Conservation (phyloP, 1,140 invertebrate species). For the Conus betulinus region DNA sequence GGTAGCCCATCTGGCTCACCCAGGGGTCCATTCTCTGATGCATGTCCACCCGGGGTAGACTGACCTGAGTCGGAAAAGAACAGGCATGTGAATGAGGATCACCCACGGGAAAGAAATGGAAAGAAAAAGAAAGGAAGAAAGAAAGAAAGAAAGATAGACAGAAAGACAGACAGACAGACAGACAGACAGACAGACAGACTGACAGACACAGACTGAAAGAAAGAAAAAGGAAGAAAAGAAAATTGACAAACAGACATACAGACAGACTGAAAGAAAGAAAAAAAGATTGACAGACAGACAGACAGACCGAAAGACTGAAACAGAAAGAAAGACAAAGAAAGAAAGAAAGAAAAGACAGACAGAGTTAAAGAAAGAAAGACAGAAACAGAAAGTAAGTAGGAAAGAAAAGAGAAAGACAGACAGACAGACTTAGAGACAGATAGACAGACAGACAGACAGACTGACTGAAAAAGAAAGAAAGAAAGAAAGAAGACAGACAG, state of each 20-base stretch:
- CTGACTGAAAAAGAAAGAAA: neutral
- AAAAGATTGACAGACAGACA: too few relatives aligned
- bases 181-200: neutral
- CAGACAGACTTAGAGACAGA: neutral
- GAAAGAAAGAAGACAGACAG: neutral
- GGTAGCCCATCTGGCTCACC: conserved; percentile 91
- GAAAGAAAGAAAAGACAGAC: neutral
- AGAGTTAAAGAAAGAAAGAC: neutral
- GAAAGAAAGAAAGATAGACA: neutral
- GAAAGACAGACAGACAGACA: neutral
- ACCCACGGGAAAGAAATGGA: too few relatives aligned
- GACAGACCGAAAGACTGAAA: neutral
- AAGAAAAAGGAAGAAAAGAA: neutral
- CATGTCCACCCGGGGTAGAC: conserved; percentile 27
- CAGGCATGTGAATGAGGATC: too few relatives aligned
- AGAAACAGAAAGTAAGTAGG: neutral
- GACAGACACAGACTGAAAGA: neutral
- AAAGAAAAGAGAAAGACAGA: neutral
- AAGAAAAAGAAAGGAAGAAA: too few relatives aligned
- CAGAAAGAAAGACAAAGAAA: neutral
- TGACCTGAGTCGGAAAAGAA: neutral
- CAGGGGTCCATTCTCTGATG: conserved; percentile 89
- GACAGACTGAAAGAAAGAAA: neutral
- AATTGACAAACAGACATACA: neutral
- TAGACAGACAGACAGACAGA: neutral